A percentile compares a stretch with the other conserved stretches of the same genome.
Evolutionary conservation across 1,140 invertebrate species (phyloP).

Genomic region (Tenebrio molitor): DNA sequence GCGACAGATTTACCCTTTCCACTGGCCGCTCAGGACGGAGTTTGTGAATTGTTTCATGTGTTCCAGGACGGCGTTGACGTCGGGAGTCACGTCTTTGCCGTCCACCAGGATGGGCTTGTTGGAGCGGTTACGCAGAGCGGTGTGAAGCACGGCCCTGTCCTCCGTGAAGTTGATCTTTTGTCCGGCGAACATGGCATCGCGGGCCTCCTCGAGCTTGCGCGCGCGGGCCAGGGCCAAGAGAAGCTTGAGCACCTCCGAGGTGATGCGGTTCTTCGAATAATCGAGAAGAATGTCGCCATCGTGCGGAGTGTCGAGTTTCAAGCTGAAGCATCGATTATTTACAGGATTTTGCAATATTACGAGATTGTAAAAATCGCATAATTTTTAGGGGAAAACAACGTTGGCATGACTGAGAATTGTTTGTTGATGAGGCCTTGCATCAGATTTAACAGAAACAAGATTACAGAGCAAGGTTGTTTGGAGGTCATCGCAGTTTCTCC

Average conservation of each 20-base stretch:
- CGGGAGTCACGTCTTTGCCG: conserved; percentile 94
- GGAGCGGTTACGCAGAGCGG: conserved; percentile 90
- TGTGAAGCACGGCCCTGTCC: conserved; percentile 91
- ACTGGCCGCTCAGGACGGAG: conserved; percentile 76
- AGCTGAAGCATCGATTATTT: conserved; percentile 69
- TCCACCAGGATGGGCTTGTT: conserved; percentile 86
- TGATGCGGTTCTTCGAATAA: conserved; percentile 97
- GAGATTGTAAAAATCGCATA: no score
- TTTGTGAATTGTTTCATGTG: conserved; percentile 97
- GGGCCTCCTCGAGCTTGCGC: conserved; percentile 86
- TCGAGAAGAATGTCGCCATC: conserved; percentile 93
- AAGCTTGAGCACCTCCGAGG: conserved; percentile 80
- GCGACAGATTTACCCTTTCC: conserved; percentile 75
- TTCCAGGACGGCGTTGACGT: conserved; percentile 90
- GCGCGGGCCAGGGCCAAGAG: conserved; percentile 88
- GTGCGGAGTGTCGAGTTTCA: conserved; percentile 80
- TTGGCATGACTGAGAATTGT: no score
- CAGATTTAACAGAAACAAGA: background rate
- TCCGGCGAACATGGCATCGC: conserved; percentile 95
- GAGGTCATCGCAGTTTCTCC: conserved; percentile 53
- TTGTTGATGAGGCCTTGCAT: no score
- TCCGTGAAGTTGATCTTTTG: conserved; percentile 99
- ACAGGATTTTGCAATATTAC: background rate
- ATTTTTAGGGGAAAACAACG: no score
- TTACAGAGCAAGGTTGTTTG: conserved; percentile 54